These are phyloP conservation scores for Pyrrhosoma nymphula DNA, from an alignment of 2,888 invertebrate species.

Conservation along the genomic window DNA sequence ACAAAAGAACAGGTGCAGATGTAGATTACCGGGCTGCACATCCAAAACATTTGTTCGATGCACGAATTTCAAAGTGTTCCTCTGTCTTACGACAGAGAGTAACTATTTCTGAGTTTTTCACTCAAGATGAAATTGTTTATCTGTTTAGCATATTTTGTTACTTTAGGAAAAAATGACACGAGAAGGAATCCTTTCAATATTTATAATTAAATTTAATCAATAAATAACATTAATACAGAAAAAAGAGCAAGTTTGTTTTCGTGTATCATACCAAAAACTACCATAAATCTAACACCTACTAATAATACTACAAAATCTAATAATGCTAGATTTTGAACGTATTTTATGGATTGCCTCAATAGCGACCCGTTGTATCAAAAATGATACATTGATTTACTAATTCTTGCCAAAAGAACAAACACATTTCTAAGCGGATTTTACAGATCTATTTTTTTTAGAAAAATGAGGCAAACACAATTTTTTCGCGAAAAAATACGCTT, in stretches of 20 bases:
- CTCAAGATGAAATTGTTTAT: neutral
- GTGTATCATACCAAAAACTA: neutral
- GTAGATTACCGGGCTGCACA: conserved; percentile 37
- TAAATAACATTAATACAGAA: neutral
- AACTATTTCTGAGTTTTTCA: conserved; percentile 45
- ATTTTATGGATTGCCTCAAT: too few species aligned
- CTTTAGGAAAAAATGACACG: neutral
- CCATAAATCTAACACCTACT: neutral
- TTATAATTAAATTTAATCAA: neutral
- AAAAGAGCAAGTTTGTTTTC: neutral
- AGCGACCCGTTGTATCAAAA: too few species aligned
- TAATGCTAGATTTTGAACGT: too few species aligned
- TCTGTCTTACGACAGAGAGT: conserved; percentile 59
- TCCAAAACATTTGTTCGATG: conserved; percentile 66
- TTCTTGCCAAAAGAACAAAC: too few species aligned
- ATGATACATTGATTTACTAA: too few species aligned
- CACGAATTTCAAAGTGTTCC: conserved; percentile 54
- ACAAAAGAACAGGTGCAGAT: conserved; percentile 41
- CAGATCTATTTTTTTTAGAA: too few species aligned
- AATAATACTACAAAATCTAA: too few species aligned
- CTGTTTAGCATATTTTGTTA: neutral
- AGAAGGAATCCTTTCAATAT: neutral
- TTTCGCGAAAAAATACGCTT: too few species aligned
- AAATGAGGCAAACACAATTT: too few species aligned
- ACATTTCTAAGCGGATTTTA: too few species aligned